Evolutionary conservation across 2,797 vertebrate species (phyloP), one percentile per base, ranked within the genome.

Genomic region (Leptoclinus maculatus): DNA sequence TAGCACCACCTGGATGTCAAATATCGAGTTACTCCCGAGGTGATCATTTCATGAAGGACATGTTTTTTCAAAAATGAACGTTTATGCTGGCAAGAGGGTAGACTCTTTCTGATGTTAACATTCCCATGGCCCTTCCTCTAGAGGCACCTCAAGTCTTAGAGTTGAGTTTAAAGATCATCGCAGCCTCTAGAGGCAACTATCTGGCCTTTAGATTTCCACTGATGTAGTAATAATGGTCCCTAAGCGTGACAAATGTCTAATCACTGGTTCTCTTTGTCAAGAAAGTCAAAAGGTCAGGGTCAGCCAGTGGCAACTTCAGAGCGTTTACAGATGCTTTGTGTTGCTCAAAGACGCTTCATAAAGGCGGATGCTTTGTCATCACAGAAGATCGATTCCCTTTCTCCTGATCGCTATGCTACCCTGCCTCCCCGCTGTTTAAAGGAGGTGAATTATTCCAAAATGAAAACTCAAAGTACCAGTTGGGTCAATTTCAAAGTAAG

Each of bases 371-470:
- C 65, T 70, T 75, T 76, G 67, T 72, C 49, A 64, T 64, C 58
- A 29, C 19, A 71, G 23, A 70, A 7, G 23, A 58, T 54, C 27
- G 41, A 57, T 57, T 19, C 10, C 19, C n/a, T 68, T 57, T n/a
- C 14, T 21, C n/a, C 64, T 82, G 69, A 83, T 87, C 84, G 53
- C 36, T 54, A 84, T 76, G 67, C 79, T 16, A 4, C 51, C n/a
- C 45, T n/a, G 34, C 47, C 16, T 27, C n/a, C 9, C 16, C 1
- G 0, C 32, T 71, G 49, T 79, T 71, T 80, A 12, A 34, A 11
- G 45, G 36, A 74, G 36, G 51, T 41, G 49, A 79, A 49, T 76
- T 71, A 65, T 49, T 83, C 78, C 23, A 32, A 68, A 73, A 81
- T 78, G 62, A 84, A 80, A 80, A 66, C 62, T 74, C 69, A 27